Percentiles rank a stretch among this genome's conserved stretches.
These are phyloP conservation scores for Melanogrammus aeglefinus DNA, from an alignment of 2,797 vertebrate genomes.

Conservation along the genomic window DNA sequence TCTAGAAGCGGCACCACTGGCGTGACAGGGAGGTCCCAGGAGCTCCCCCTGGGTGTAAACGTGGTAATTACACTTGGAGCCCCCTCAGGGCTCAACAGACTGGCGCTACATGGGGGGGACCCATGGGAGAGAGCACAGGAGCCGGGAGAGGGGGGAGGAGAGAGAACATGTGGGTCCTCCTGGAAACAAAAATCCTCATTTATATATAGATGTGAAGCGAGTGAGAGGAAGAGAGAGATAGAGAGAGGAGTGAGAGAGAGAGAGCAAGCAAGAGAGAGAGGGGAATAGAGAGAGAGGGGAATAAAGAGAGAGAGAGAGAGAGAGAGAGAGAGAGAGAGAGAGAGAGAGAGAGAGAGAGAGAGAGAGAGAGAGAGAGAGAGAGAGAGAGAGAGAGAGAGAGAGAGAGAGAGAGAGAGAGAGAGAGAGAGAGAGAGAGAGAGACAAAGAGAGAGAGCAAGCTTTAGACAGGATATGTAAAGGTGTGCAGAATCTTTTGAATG, in stretches of 20 bases:
- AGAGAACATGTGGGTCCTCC: constrained; percentile 13
- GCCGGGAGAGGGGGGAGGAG: constrained; percentile 17
- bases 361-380: too few species aligned
- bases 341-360: too few species aligned
- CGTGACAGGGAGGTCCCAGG: constrained; percentile 49
- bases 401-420: too few species aligned
- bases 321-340: too few species aligned
- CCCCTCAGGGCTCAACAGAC: constrained; percentile 29
- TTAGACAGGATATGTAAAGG: constrained; percentile 7
- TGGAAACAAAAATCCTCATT: background rate
- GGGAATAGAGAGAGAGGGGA: background rate
- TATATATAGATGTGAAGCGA: background rate
- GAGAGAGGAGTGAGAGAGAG: background rate
- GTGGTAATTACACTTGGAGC: constrained; percentile 66
- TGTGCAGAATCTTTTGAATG: constrained; percentile 1
- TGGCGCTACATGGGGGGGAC: constrained; percentile 9
- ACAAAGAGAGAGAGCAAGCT: background rate
- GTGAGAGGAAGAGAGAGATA: too few species aligned
- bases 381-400: too few species aligned
- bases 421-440: background rate
- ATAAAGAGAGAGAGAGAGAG: too few species aligned
- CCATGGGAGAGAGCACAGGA: background rate
- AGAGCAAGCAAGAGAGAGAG: background rate
- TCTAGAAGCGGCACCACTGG: constrained; percentile 50
- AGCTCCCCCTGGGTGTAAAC: constrained; percentile 58